phyloP scores from a whole-genome alignment of 2,797 vertebrate species.

The Dermochelys coriacea region DNA sequence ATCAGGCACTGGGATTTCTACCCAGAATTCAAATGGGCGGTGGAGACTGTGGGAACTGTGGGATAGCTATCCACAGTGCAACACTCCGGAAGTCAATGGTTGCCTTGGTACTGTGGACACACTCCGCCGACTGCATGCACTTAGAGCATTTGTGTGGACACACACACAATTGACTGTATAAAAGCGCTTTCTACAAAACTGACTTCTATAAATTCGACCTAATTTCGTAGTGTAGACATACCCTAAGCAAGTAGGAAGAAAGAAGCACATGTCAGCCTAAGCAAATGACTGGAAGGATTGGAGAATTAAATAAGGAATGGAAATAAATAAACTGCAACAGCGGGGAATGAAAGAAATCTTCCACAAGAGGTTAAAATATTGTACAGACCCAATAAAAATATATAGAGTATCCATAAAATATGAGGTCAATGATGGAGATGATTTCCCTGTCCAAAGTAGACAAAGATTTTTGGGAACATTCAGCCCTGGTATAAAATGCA shows the following conservation, averaged over 20 bases:
- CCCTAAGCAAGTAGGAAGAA: slow-evolving; percentile 31
- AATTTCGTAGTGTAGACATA: too few species aligned
- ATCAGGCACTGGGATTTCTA: too few species aligned
- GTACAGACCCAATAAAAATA: not conserved
- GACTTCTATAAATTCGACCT: too few species aligned
- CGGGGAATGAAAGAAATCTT: not conserved
- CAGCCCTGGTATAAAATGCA: not conserved
- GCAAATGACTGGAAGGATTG: slow-evolving; percentile 32
- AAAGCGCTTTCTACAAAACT: too few species aligned
- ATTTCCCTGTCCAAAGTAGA: not conserved
- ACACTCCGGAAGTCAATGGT: too few species aligned
- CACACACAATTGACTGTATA: too few species aligned
- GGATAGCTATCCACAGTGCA: too few species aligned
- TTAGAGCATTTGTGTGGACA: too few species aligned
- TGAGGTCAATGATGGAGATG: not conserved
- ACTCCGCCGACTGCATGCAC: too few species aligned
- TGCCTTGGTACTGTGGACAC: too few species aligned
- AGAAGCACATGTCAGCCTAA: slow-evolving; percentile 31
- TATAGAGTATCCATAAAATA: not conserved
- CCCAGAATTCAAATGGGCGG: too few species aligned
- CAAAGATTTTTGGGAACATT: not conserved
- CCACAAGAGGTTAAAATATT: not conserved
- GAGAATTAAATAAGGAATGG: slow-evolving; percentile 4
- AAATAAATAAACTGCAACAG: not conserved
- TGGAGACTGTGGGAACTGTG: too few species aligned